A percentile compares a stretch with the other conserved stretches of the same genome.
These are phyloP conservation scores for Acanthaster planci DNA, from an alignment of 35 echinoderm and acorn worm species.

Conservation along the genomic window DNA sequence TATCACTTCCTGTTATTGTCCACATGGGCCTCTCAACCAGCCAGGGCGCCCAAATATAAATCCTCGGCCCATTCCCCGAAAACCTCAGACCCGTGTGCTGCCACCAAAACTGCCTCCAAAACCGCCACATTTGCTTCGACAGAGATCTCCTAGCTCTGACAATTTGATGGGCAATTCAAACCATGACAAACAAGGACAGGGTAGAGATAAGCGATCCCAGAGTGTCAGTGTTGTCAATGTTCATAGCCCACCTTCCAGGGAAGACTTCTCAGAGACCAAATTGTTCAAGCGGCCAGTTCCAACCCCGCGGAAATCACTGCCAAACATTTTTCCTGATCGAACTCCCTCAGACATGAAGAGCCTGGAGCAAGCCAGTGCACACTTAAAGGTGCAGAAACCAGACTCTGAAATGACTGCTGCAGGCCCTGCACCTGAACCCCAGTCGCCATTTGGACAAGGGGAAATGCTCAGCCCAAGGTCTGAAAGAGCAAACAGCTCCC, in stretches of 20 bases:
- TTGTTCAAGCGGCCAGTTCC: neutral
- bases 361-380: neutral
- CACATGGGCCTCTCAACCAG: neutral
- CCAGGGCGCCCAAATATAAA: neutral
- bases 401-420: neutral
- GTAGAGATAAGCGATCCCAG: neutral
- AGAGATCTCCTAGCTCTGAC: neutral
- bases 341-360: neutral
- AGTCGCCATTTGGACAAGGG: neutral
- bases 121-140: conserved; percentile 38
- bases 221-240: conserved; percentile 1
- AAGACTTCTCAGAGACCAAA: neutral
- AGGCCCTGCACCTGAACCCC: neutral
- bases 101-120: conserved; percentile 48
- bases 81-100: neutral
- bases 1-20: conserved; percentile 20
- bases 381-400: neutral
- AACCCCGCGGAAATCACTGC: neutral
- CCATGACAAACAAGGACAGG: neutral
- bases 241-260: neutral
- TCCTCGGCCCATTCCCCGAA: neutral
- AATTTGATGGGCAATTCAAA: neutral
- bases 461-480: neutral
- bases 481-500: neutral
- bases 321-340: neutral